Conservation (phyloP, 2,797 vertebrate genomes). For the Trematomus bernacchii region DNA sequence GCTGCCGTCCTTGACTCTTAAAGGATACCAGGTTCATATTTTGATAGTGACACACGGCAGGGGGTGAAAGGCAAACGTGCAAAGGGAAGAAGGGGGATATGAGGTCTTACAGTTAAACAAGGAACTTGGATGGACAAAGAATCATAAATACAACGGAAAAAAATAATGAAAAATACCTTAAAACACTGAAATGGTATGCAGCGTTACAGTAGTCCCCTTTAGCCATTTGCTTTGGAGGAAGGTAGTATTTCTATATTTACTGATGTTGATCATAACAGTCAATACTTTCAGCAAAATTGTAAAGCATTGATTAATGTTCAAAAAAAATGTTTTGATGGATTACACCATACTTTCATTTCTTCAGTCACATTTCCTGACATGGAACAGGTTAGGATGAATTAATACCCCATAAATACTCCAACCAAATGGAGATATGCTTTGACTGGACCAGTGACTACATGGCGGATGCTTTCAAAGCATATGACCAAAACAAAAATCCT, state of each 20-base stretch:
- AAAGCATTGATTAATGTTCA: not conserved
- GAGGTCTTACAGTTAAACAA: constrained; percentile 22
- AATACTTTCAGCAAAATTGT: not conserved
- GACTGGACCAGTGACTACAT: not conserved
- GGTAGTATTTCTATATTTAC: not conserved
- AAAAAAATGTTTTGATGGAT: constrained; percentile 2
- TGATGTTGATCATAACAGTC: not conserved
- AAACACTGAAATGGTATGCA: not conserved
- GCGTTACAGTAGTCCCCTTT: not conserved
- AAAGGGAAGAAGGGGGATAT: constrained; percentile 49
- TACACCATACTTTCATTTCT: not conserved
- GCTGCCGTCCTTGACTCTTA: constrained; percentile 74
- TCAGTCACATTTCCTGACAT: not conserved
- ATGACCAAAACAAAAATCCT: not conserved
- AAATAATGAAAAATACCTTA: not conserved
- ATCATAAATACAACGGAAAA: not conserved
- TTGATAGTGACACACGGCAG: constrained; percentile 56
- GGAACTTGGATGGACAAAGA: constrained; percentile 31
- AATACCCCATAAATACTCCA: not conserved
- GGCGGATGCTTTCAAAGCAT: not conserved
- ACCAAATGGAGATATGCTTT: not conserved
- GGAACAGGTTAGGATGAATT: not conserved
- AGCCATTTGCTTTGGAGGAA: not conserved
- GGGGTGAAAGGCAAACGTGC: constrained; percentile 50
- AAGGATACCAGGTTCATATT: constrained; percentile 58